Percentiles rank a stretch among this genome's conserved stretches.
These are phyloP conservation scores for Amblyornis subalaris DNA, from an alignment of 2,113 vertebrate species.

Conservation along the genomic window DNA sequence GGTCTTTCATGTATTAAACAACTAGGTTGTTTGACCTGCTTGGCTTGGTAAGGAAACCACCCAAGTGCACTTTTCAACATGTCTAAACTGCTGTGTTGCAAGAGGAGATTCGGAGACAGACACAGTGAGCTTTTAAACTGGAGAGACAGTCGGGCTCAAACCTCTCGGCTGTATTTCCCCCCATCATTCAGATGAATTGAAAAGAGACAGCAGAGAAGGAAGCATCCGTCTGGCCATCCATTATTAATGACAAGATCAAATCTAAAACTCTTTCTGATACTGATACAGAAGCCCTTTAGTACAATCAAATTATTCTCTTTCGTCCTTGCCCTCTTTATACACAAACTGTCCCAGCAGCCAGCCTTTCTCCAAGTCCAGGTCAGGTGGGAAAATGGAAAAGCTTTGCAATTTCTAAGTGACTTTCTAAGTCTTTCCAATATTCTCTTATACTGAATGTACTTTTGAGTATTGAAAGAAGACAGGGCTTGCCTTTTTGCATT, in stretches of 20 bases:
- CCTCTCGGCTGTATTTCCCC: neutral
- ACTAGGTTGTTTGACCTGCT: neutral
- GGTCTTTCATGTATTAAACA: neutral
- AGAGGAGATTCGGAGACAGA: neutral
- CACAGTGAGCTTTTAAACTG: neutral
- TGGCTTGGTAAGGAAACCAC: neutral
- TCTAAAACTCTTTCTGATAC: conserved; percentile 33
- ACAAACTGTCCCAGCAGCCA: neutral
- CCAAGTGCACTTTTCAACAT: neutral
- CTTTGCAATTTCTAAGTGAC: neutral
- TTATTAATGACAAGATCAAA: conserved; percentile 46
- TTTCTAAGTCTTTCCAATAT: neutral
- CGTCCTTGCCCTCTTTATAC: neutral
- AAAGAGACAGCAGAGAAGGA: neutral
- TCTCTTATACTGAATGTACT: neutral
- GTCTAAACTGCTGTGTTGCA: neutral
- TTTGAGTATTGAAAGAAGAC: neutral
- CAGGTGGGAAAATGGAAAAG: neutral
- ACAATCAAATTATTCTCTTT: neutral
- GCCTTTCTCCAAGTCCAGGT: neutral
- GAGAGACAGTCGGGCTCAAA: neutral
- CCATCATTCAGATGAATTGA: neutral
- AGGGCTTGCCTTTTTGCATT: neutral
- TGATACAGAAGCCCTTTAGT: neutral
- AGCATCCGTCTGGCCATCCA: neutral